phyloP scores from a whole-genome alignment of 2,797 vertebrate genomes.

The Chaetophractus vellerosus region DNA sequence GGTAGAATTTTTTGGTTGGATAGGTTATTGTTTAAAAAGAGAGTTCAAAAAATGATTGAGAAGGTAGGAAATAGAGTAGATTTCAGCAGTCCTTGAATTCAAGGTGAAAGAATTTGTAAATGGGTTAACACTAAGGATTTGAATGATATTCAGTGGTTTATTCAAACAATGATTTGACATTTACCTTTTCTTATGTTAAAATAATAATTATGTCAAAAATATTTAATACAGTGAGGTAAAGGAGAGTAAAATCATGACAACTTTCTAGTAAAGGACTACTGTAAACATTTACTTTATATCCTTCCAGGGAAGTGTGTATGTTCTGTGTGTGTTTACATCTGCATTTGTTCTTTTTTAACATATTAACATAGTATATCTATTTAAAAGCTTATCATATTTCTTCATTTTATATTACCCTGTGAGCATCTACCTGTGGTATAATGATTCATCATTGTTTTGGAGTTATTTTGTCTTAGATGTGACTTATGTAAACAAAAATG shows the following conservation, averaged over 20 bases:
- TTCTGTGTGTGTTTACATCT: not conserved
- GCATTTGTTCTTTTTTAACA: slow-evolving; percentile 16
- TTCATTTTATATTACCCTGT: slow-evolving; percentile 20
- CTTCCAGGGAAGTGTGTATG: not conserved
- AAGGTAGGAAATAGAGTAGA: not conserved
- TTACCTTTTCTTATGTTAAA: not conserved
- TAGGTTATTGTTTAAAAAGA: not conserved
- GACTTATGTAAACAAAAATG: not conserved
- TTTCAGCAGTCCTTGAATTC: slow-evolving; percentile 21
- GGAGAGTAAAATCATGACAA: not conserved
- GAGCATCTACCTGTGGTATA: not conserved
- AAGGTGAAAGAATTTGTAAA: slow-evolving; percentile 34
- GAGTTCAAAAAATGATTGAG: not conserved
- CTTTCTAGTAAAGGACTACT: not conserved
- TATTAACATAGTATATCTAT: not conserved
- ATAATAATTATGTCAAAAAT: not conserved
- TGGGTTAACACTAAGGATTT: not conserved
- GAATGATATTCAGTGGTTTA: not conserved
- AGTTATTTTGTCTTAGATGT: slow-evolving; percentile 19
- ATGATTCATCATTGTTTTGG: not conserved
- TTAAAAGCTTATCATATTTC: not conserved
- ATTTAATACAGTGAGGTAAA: not conserved
- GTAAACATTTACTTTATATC: not conserved
- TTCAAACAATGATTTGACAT: slow-evolving; percentile 21
- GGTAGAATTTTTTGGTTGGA: not conserved